Base-by-base conservation (phyloP, 2,888 invertebrate species). In the Aplocera efformata region DNA sequence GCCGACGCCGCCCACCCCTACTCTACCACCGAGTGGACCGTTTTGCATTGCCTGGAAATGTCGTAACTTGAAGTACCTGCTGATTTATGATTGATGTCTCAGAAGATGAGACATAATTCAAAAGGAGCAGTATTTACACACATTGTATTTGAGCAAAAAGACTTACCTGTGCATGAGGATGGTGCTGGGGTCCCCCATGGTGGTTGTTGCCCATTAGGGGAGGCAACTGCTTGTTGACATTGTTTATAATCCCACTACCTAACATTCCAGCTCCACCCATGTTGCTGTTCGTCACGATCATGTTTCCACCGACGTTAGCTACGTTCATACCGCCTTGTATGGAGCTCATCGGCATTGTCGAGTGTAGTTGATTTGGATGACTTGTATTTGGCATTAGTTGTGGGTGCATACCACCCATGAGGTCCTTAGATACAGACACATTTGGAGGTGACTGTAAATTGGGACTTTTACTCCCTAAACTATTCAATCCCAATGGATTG, bases 391-490 rank as follows among this genome's bases (percentile, higher is more conserved):
- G 91, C 90, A 93, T 92, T 65, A 92, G 90, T 91, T 92, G 93
- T 48, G 92, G 92, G 80, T 91, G 91, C 72, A 89, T 80, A 42
- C 89, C 89, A 70, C 93, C 92, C 81, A 95, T 93, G 56, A 94
- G 93, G 59, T 94, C 93, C 82, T 95, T 95, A 56, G 93, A 92
- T 49, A 94, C 93, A 50, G 93, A 93, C 60, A 94, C 93, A 67
- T 95, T 95, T 31, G 95, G 95, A 42, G 95, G 95, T 38, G 95
- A 95, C 78, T 96, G 96, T 72, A 96, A 86, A 72, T 93, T 95
- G 51, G 95, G 94, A 78, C 94, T 94, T 78, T 95, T 95, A 81
- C 91, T 95, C 52, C 94, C 94, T 75, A 95, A 86, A 65, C 92
- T 92, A 68, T 92, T 94, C 78, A 93, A 91, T 50, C 92, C 91